Conservation (phyloP, 2,797 vertebrate genomes). For the Brachyalestes nurse region DNA sequence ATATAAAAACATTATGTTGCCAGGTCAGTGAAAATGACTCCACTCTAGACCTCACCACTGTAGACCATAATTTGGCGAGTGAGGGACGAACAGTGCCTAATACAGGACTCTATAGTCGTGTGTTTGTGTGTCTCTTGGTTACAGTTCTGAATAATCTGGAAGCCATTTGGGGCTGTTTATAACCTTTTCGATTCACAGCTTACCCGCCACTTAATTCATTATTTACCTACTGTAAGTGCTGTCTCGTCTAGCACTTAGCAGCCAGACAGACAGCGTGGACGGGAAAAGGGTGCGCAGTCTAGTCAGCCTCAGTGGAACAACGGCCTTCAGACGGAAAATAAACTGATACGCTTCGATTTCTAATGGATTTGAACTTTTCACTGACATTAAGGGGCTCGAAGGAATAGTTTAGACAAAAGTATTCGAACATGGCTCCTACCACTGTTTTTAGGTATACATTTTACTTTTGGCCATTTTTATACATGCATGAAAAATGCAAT, state of each 20-base stretch:
- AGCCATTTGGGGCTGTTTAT: conserved; percentile 22
- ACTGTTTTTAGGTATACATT: not conserved
- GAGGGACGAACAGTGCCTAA: not conserved
- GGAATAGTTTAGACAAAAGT: not conserved
- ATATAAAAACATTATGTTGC: not conserved
- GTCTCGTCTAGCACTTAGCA: conserved; percentile 42
- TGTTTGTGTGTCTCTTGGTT: conserved; percentile 10
- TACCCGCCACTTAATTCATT: conserved; percentile 45
- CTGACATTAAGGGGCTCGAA: conserved; percentile 1
- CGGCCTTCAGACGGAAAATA: conserved; percentile 34
- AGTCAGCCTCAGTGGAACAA: not conserved
- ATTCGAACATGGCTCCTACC: not conserved
- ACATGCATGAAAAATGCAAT: not conserved
- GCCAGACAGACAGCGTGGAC: conserved; percentile 38
- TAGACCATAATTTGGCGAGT: too few relatives aligned
- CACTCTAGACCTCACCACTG: too few relatives aligned
- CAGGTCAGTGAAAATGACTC: not conserved
- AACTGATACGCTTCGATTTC: not conserved
- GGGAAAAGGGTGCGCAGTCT: conserved; percentile 26
- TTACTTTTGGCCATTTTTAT: too few relatives aligned
- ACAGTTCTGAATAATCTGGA: conserved; percentile 15
- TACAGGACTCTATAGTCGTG: not conserved
- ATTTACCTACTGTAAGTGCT: conserved; percentile 58
- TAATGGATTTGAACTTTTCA: not conserved
- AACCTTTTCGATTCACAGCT: conserved; percentile 43